phyloP scores from a whole-genome alignment of 2,113 vertebrate genomes.

The Turnix velox region DNA sequence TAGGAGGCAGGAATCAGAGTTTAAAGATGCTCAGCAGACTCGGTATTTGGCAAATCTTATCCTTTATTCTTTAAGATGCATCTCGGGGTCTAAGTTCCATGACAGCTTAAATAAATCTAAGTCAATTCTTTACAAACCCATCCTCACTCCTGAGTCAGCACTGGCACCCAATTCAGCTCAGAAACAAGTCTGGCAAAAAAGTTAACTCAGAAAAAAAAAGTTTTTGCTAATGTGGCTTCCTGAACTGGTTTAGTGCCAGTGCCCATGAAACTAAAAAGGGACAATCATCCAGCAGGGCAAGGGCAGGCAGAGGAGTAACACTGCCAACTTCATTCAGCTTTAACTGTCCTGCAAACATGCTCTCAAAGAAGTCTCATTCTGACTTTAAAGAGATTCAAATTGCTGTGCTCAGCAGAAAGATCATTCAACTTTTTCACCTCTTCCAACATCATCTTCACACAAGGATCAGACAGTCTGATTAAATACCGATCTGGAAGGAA shows the following conservation, averaged over 20 bases:
- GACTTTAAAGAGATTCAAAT: not conserved
- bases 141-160: constrained; percentile 34
- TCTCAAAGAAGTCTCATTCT: not conserved
- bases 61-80: not conserved
- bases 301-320: not conserved
- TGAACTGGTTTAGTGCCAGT: constrained; percentile 28
- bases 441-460: not conserved
- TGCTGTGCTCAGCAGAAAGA: not conserved
- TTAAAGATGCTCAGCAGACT: not conserved
- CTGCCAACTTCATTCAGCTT: not conserved
- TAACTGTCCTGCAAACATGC: not conserved
- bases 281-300: not conserved
- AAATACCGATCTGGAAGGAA: not conserved
- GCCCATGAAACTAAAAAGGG: not conserved
- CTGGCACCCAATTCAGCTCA: not conserved
- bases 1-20: not conserved
- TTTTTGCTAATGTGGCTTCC: constrained; percentile 28
- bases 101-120: not conserved
- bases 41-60: not conserved
- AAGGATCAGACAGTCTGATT: not conserved
- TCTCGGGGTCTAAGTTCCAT: not conserved
- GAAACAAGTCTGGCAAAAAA: not conserved
- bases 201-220: not conserved
- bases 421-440: not conserved
- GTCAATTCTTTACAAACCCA: not conserved